Conservation (phyloP, 2,888 invertebrate genomes). For the Prostheceraeus crozeri region DNA sequence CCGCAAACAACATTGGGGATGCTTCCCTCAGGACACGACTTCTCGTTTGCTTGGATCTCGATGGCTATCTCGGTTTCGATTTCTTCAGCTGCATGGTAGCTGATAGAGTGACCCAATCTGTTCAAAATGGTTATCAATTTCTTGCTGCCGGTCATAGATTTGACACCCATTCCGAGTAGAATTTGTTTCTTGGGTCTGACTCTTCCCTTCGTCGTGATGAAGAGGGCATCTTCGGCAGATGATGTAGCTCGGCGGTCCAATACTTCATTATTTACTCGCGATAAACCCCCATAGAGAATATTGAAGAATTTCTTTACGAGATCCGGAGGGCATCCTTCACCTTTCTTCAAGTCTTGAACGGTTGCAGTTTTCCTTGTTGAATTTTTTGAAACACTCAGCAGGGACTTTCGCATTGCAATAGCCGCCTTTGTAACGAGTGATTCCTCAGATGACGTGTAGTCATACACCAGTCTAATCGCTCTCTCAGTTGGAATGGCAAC, state of each 20-base stretch:
- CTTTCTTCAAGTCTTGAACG: not conserved
- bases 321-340: conserved; percentile 20
- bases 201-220: conserved; percentile 17
- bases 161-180: conserved; percentile 31
- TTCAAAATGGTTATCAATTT: conserved; percentile 36
- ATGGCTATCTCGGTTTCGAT: conserved; percentile 32
- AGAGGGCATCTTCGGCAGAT: conserved; percentile 36
- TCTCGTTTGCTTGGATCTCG: conserved; percentile 6
- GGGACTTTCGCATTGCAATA: conserved; percentile 1
- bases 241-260: conserved; percentile 34
- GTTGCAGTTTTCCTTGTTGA: not conserved
- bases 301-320: not conserved
- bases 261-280: not conserved
- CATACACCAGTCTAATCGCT: not conserved
- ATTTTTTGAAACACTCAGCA: not conserved
- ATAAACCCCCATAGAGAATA: conserved; percentile 14
- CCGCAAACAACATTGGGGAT: conserved; percentile 12
- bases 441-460: conserved; percentile 10
- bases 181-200: conserved; percentile 36
- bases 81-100: conserved; percentile 33
- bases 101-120: conserved; percentile 36
- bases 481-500: not conserved
- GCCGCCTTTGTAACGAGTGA: conserved; percentile 4
- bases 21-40: conserved; percentile 14
- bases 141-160: conserved; percentile 38